These are phyloP conservation scores for Muscidifurax raptorellus DNA, from an alignment of 1,140 invertebrate species.

Conservation along the genomic window DNA sequence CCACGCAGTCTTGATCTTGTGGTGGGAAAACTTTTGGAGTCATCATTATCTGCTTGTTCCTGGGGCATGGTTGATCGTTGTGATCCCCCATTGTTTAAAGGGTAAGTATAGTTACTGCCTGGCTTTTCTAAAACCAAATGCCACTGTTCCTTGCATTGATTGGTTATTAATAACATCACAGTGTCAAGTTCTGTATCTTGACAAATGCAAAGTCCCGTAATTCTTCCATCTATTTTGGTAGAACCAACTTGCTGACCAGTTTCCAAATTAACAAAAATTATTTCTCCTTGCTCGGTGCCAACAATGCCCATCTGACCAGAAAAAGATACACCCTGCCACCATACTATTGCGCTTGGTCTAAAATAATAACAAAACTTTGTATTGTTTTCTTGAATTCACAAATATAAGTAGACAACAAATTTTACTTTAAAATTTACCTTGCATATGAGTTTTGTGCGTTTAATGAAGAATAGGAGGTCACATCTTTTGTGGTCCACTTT, in stretches of 20 bases:
- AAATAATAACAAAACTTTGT: constrained; percentile 36
- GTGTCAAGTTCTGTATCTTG: constrained; percentile 82
- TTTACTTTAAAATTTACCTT: constrained; percentile 61
- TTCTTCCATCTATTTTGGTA: constrained; percentile 79
- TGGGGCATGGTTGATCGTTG: constrained; percentile 54
- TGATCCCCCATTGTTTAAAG: constrained; percentile 70
- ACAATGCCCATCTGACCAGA: constrained; percentile 81
- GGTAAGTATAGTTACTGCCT: constrained; percentile 78
- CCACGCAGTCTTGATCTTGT: constrained; percentile 79
- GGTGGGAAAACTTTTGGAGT: constrained; percentile 71
- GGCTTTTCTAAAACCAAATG: constrained; percentile 80
- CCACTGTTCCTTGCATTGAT: constrained; percentile 79
- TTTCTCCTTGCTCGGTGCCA: constrained; percentile 83
- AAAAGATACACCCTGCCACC: constrained; percentile 83
- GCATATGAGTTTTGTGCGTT: constrained; percentile 76
- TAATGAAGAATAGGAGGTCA: constrained; percentile 75
- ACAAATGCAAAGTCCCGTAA: constrained; percentile 80
- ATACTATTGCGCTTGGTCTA: constrained; percentile 77
- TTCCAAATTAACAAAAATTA: constrained; percentile 83
- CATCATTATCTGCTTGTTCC: constrained; percentile 66
- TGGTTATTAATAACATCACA: constrained; percentile 83
- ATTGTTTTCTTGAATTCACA: background rate
- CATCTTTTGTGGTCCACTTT: constrained; percentile 78
- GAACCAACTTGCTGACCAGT: constrained; percentile 81
- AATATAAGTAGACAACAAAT: background rate